Conservation (phyloP, 2,113 vertebrate species). For the Equus quagga region DNA sequence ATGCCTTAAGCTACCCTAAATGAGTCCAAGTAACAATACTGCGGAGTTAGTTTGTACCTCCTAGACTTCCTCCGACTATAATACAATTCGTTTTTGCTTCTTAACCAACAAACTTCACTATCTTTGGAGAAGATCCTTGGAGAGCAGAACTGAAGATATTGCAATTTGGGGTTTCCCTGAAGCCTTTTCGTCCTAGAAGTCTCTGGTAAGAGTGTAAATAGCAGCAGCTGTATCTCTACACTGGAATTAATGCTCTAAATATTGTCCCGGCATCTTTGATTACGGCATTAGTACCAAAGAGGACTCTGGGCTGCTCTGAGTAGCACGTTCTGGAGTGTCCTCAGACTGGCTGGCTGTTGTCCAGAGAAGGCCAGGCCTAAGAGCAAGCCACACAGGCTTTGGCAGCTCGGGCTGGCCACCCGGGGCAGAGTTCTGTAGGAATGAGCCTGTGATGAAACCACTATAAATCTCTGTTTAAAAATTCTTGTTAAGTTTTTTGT, state of each 20-base stretch:
- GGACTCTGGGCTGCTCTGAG: neutral
- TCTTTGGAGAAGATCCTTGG: slow-evolving; percentile 8
- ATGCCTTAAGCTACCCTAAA: neutral
- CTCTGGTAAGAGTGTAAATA: neutral
- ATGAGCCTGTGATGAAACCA: slow-evolving; percentile 71
- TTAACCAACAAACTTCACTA: neutral
- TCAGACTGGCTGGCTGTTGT: neutral
- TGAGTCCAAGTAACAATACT: neutral
- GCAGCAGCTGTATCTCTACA: neutral
- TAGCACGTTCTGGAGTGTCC: accelerated
- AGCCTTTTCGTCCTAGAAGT: neutral
- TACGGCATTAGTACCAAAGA: neutral
- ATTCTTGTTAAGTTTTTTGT: slow-evolving; percentile 80
- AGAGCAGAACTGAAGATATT: neutral
- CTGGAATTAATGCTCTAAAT: neutral
- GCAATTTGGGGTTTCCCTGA: neutral
- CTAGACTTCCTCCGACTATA: neutral
- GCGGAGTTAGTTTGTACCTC: neutral
- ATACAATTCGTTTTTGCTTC: neutral
- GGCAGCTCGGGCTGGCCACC: slow-evolving; percentile 68
- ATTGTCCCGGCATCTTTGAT: neutral
- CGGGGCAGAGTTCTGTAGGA: slow-evolving; percentile 57
- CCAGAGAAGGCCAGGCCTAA: neutral
- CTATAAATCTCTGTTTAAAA: slow-evolving; percentile 83
- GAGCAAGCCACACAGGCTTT: slow-evolving; percentile 63